A percentile compares a stretch with the other conserved stretches of the same genome.
Evolutionary conservation across 2,113 vertebrate species (phyloP).

Genomic region (Chitala chitala): DNA sequence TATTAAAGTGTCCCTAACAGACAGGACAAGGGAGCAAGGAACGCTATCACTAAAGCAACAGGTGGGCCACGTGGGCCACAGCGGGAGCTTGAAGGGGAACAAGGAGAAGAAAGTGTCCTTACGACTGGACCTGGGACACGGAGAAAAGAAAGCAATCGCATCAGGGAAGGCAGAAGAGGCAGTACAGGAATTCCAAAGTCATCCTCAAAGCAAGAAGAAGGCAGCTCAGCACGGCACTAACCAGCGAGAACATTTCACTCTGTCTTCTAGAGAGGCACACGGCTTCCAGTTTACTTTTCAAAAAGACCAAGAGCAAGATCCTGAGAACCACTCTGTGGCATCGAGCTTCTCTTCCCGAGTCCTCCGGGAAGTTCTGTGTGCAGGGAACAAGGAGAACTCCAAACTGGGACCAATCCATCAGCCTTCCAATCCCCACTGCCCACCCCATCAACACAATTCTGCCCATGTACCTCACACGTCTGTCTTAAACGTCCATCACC

Average conservation of each 20-base stretch:
- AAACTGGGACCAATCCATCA: slow-evolving; percentile 63
- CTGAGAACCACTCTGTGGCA: slow-evolving; percentile 30
- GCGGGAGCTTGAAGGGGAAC: slow-evolving; percentile 46
- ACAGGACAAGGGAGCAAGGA: slow-evolving; percentile 41
- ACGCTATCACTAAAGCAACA: slow-evolving; percentile 30
- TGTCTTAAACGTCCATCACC: not conserved
- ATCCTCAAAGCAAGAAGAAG: slow-evolving; percentile 40
- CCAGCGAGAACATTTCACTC: slow-evolving; percentile 47
- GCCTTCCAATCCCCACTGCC: slow-evolving; percentile 50
- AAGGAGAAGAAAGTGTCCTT: slow-evolving; percentile 50
- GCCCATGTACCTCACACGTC: slow-evolving; percentile 48
- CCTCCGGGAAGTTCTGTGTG: slow-evolving; percentile 46
- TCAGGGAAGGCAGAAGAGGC: slow-evolving; percentile 41
- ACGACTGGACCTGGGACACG: slow-evolving; percentile 51
- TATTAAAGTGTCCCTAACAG: slow-evolving; percentile 62
- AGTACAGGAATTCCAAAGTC: slow-evolving; percentile 33
- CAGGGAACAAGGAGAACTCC: slow-evolving; percentile 60
- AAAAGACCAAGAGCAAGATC: slow-evolving; percentile 48
- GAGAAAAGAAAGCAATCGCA: slow-evolving; percentile 45
- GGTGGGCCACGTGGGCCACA: slow-evolving; percentile 51
- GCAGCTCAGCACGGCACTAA: slow-evolving; percentile 35
- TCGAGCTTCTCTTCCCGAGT: slow-evolving; percentile 34
- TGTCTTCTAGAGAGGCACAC: slow-evolving; percentile 46
- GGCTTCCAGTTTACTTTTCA: slow-evolving; percentile 48
- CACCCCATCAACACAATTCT: slow-evolving; percentile 54